phyloP scores from a whole-genome alignment of 2,113 vertebrate genomes.

The Sphyrna mokarran region DNA sequence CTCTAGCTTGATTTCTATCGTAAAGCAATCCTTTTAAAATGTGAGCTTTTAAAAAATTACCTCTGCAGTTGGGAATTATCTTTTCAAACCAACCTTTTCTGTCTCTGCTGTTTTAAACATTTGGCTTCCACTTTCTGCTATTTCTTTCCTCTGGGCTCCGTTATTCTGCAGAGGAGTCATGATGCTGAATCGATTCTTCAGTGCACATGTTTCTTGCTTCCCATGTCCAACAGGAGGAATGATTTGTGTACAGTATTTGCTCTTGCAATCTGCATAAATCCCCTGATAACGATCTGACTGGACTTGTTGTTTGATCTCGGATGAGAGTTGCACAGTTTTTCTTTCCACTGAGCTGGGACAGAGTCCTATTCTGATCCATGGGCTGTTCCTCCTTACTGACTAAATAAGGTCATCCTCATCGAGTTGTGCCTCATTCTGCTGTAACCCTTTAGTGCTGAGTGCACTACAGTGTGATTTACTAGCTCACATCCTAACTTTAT shows the following conservation, averaged over 20 bases:
- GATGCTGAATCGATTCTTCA: conserved; percentile 29
- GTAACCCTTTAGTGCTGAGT: conserved; percentile 34
- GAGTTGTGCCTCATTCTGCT: conserved; percentile 14
- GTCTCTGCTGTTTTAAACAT: conserved; percentile 9
- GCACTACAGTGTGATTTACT: neutral
- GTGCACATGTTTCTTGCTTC: conserved; percentile 34
- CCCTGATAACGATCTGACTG: conserved; percentile 36
- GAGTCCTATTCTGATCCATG: conserved; percentile 36
- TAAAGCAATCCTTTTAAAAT: neutral
- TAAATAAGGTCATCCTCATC: conserved; percentile 38
- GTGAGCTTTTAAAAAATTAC: conserved; percentile 12
- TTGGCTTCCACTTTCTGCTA: conserved; percentile 31
- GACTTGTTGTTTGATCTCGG: conserved; percentile 32
- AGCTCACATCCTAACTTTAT: neutral
- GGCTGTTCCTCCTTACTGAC: conserved; percentile 36
- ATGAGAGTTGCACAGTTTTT: conserved; percentile 30
- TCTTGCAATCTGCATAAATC: conserved; percentile 32
- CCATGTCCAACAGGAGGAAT: conserved; percentile 36
- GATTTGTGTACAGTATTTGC: conserved; percentile 35
- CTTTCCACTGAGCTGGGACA: conserved; percentile 34
- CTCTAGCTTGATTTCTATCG: neutral
- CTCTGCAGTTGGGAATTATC: conserved; percentile 28
- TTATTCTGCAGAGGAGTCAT: conserved; percentile 34
- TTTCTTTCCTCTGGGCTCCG: conserved; percentile 26
- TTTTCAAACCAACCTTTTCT: conserved; percentile 38